Evolutionary conservation across 2,888 invertebrate genomes (phyloP).

Genomic region (Temnothorax ravouxi): DNA sequence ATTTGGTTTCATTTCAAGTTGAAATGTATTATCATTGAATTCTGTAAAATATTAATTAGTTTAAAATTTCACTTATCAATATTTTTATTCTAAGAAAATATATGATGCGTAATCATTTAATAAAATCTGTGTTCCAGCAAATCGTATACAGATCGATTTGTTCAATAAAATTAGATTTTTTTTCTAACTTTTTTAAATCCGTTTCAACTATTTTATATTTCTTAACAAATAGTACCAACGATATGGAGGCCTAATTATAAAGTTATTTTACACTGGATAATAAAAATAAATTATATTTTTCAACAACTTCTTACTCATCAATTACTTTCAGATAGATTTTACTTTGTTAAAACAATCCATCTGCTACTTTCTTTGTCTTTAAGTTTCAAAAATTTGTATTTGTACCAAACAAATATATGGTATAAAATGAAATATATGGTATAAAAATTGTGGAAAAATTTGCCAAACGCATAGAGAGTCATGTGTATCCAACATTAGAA

Average conservation of each 20-base stretch:
- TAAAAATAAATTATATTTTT: background rate
- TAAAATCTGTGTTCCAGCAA: background rate
- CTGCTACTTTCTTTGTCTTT: background rate
- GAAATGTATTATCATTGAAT: background rate
- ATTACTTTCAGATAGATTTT: background rate
- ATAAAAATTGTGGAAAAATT: background rate
- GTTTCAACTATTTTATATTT: background rate
- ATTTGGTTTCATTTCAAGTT: background rate
- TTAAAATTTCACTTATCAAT: background rate
- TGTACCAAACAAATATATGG: background rate
- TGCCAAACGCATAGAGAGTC: background rate
- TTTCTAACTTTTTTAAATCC: background rate
- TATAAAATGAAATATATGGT: background rate
- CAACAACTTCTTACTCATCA: background rate
- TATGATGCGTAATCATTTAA: background rate
- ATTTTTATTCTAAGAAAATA: background rate
- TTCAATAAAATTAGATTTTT: background rate
- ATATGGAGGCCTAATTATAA: background rate
- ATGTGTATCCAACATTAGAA: conserved; percentile 34
- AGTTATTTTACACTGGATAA: background rate
- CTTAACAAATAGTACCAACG: background rate
- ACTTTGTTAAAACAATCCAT: background rate
- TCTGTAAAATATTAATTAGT: conserved; percentile 20
- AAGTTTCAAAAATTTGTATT: background rate
- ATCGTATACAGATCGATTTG: background rate